Evolutionary conservation across 2,888 invertebrate species (phyloP), one percentile per base, ranked within the genome.

Genomic region (Hirtodrosophila histrioides): DNA sequence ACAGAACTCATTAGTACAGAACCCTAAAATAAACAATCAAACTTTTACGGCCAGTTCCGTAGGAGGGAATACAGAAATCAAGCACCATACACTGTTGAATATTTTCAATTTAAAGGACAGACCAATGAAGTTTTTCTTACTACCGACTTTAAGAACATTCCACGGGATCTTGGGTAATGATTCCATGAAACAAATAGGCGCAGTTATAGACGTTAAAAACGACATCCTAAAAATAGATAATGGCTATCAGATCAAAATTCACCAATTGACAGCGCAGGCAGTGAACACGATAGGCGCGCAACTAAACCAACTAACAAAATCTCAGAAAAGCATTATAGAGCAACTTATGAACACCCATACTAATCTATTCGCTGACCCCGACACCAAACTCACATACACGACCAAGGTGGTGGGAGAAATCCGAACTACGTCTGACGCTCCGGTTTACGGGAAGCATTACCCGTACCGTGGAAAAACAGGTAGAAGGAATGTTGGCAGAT

Each of bases 391-490:
- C 17, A 17, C 17, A 17, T 17, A 17, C 2, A 17, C 17, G 17
- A 17, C 43, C 3, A 10, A 9, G 3, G 53, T 53, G 7, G 12
- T 23, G 11, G 35, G 43, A 12, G 11, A 35, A 6, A 43, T 53
- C 0, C 48, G 35, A 41, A 41, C 27, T 3, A 24, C 39, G 3
- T 40, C 46, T 1, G 40, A 56, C 7, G 9, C 10, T 7, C 33
- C 46, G 12, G 24, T 46, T 9, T 33, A 46, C 4, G 31, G 12
- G 0, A 56, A 39, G 10, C 40, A 40, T n/a, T 55, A 55, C 2
- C 33, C 10, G 0, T 46, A 46, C 33, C 55, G 33, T 46, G 0
- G 33, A 55, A 8, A 55, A 40, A 3, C 10, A 56, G 4, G n/a
- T 40, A 0, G 4, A 55, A 0, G 4, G 37, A 5, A 2, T 45